Conservation (phyloP, 2,113 vertebrate genomes). For the Felis chaus region DNA sequence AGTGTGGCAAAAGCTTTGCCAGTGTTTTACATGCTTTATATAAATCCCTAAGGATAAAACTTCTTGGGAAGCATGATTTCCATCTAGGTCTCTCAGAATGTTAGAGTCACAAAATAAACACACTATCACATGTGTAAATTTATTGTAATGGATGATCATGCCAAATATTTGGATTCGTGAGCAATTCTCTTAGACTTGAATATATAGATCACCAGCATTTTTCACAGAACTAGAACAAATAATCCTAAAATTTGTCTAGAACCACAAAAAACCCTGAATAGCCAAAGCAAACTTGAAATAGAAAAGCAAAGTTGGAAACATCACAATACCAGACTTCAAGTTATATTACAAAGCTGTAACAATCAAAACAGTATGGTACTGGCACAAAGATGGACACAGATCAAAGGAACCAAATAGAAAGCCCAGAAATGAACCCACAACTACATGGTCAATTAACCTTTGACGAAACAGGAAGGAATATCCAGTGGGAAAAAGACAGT, state of each 20-base stretch:
- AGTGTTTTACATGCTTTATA: background rate
- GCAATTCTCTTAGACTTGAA: background rate
- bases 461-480: background rate
- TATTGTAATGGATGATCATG: background rate
- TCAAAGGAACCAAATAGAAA: background rate
- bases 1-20: background rate
- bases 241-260: background rate
- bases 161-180: background rate
- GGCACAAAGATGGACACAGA: background rate
- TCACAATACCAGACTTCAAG: background rate
- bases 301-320: background rate
- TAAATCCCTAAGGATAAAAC: conserved; percentile 9
- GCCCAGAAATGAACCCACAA: background rate
- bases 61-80: background rate
- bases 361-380: background rate
- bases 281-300: background rate
- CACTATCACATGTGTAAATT: background rate
- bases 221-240: background rate
- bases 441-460: background rate
- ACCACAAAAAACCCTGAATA: background rate
- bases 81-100: background rate
- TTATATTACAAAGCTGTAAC: background rate
- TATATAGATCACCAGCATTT: background rate
- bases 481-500: background rate
- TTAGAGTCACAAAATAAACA: background rate